A percentile compares a stretch with the other conserved stretches of the same genome.
Conservation (phyloP, 1,140 invertebrate species). For the Laodelphax striatellus region DNA sequence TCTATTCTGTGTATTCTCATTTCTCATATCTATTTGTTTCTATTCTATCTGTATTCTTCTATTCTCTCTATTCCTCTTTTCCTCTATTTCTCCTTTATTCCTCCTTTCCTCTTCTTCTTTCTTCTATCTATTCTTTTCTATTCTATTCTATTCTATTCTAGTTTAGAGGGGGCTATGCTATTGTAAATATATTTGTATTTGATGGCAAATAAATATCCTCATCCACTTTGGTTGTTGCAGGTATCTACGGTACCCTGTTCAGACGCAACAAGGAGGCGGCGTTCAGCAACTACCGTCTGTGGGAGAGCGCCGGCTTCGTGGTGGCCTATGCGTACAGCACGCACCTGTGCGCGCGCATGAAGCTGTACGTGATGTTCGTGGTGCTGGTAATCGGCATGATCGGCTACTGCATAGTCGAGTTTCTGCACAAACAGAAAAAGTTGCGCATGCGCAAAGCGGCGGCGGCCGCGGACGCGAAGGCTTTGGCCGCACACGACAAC, state of each 20-base stretch:
- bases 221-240: too few species aligned
- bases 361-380: conserved; percentile 76
- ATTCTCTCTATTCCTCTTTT: too few species aligned
- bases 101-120: too few species aligned
- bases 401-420: conserved; percentile 74
- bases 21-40: too few species aligned
- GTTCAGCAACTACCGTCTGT: conserved; percentile 90
- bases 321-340: conserved; percentile 83
- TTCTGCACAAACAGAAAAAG: conserved; percentile 63
- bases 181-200: too few species aligned
- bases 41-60: too few species aligned
- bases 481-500: conserved; percentile 37
- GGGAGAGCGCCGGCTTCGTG: conserved; percentile 88
- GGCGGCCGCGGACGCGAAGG: conserved; percentile 53
- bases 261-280: conserved; percentile 87
- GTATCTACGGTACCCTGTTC: conserved; percentile 85
- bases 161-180: too few species aligned
- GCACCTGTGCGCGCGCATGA: conserved; percentile 76
- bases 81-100: too few species aligned
- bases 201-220: too few species aligned
- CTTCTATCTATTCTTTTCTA: too few species aligned
- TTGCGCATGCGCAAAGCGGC: conserved; percentile 48
- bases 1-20: too few species aligned
- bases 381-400: conserved; percentile 65
- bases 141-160: too few species aligned